These are phyloP conservation scores for Holotrichia oblita DNA, from an alignment of 1,140 invertebrate genomes.

Conservation along the genomic window DNA sequence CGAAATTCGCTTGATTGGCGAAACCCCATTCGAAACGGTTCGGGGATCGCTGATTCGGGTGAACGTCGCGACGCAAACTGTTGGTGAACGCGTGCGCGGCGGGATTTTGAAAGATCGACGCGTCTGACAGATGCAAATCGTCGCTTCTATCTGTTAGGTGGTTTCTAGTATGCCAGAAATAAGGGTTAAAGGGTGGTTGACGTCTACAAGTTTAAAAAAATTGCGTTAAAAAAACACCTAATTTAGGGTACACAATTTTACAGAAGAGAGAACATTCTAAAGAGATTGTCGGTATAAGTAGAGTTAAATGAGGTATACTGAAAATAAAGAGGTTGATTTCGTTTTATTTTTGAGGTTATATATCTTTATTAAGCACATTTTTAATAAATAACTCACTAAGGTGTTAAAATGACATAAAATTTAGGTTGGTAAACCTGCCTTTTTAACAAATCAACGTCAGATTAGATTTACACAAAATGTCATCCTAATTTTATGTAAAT, in stretches of 20 bases:
- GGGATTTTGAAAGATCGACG: conserved; percentile 35
- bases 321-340: no score
- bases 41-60: conserved; percentile 8
- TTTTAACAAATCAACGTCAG: no score
- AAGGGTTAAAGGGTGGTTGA: conserved; percentile 53
- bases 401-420: no score
- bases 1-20: conserved; percentile 34
- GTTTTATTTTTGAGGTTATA: neutral
- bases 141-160: conserved; percentile 32
- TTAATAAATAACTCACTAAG: no score
- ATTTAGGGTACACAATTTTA: conserved; percentile 31
- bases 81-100: neutral
- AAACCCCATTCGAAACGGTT: neutral
- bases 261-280: neutral
- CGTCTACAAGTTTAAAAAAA: conserved; percentile 51
- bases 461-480: no score
- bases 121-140: conserved; percentile 37
- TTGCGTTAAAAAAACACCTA: conserved; percentile 41
- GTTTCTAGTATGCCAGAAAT: conserved; percentile 52
- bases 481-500: no score
- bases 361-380: no score
- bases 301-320: no score
- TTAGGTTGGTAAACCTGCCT: no score
- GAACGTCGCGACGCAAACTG: conserved; percentile 5
- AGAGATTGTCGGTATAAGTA: neutral